Conservation (phyloP, 2,113 vertebrate species). For the Catharus minimus region DNA sequence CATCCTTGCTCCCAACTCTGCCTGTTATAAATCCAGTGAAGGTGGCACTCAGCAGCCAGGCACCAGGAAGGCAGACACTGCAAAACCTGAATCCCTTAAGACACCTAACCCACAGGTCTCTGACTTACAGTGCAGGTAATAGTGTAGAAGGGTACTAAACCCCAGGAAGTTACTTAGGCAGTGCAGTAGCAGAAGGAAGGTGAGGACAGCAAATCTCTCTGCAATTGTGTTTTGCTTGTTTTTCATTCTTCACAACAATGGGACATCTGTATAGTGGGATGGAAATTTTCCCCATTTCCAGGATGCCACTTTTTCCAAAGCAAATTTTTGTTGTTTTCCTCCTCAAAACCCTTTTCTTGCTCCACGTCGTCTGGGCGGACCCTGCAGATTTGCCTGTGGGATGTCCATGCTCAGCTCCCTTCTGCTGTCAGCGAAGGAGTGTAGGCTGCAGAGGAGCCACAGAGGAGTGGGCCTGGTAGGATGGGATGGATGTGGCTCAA, state of each 20-base stretch:
- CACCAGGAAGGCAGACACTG: neutral
- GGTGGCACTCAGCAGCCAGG: neutral
- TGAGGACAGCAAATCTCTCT: neutral
- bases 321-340: neutral
- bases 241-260: neutral
- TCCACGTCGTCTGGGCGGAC: neutral
- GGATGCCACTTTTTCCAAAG: neutral
- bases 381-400: accelerated
- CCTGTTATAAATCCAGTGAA: accelerated
- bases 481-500: neutral
- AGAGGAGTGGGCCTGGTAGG: neutral
- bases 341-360: neutral
- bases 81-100: neutral
- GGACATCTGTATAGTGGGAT: neutral
- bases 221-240: neutral
- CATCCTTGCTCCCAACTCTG: neutral
- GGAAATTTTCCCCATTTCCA: neutral
- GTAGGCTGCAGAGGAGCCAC: accelerated
- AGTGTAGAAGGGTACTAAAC: neutral
- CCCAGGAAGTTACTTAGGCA: neutral
- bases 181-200: neutral
- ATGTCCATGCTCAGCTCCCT: accelerated
- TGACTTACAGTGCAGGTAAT: neutral
- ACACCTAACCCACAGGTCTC: neutral
- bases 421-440: accelerated